phyloP scores from a whole-genome alignment of 2,113 vertebrate genomes.

The Lagenorhynchus albirostris region DNA sequence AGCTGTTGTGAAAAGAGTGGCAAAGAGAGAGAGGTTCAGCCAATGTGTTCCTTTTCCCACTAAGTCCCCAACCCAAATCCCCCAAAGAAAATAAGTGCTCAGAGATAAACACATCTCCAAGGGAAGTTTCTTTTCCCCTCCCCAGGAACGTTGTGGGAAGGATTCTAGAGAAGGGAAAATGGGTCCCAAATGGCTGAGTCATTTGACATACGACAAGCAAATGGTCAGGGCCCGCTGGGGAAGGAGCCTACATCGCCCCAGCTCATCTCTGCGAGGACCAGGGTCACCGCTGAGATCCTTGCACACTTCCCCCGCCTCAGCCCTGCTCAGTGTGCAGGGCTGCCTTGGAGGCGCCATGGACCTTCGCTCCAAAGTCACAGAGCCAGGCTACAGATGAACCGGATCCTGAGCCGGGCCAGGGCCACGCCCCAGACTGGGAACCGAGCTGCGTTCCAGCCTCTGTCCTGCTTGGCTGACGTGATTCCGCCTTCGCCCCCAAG shows the following conservation, averaged over 20 bases:
- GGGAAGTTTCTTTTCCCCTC: background rate
- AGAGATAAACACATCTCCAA: background rate
- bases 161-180: conserved; percentile 29
- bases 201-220: background rate
- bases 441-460: background rate
- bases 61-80: background rate
- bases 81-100: conserved; percentile 16
- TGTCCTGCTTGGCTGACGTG: background rate
- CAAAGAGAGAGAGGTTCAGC: rapidly evolving
- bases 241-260: background rate
- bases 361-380: background rate
- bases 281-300: background rate
- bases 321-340: background rate
- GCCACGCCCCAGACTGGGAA: conserved; percentile 46
- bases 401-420: background rate
- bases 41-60: background rate
- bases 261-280: background rate
- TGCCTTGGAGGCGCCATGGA: background rate
- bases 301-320: background rate
- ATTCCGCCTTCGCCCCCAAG: background rate
- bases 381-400: background rate
- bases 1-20: background rate
- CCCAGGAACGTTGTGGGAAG: background rate
- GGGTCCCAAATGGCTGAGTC: conserved; percentile 43
- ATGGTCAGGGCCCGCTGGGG: background rate